Evolutionary conservation across 2,888 invertebrate species (phyloP).

Genomic region (Nysson spinosus): DNA sequence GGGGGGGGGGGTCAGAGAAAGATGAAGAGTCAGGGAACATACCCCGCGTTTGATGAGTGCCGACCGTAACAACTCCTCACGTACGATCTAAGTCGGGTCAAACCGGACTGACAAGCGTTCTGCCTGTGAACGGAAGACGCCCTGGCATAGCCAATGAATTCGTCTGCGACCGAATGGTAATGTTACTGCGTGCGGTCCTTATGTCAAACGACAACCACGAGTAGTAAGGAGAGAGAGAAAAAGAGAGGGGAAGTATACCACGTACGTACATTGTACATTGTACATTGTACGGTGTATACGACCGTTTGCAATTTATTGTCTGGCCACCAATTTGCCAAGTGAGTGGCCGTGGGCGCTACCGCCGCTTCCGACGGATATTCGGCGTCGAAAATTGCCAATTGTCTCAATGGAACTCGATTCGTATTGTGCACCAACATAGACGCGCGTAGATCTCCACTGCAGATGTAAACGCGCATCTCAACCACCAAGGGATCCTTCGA

Average conservation of each 20-base stretch:
- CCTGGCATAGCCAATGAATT: constrained; percentile 71
- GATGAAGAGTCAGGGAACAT: constrained; percentile 11
- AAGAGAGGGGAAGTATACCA: constrained; percentile 12
- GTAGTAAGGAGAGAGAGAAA: too few relatives aligned
- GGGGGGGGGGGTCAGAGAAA: constrained; percentile 11
- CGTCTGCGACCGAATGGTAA: constrained; percentile 73
- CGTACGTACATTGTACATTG: constrained; percentile 23
- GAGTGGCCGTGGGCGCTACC: constrained; percentile 70
- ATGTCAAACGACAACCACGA: constrained; percentile 58
- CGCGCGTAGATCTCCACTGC: constrained; percentile 24
- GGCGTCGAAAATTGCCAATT: constrained; percentile 76
- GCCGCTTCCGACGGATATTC: constrained; percentile 74
- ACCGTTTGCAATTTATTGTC: constrained; percentile 74
- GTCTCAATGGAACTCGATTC: constrained; percentile 74
- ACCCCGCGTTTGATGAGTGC: constrained; percentile 54
- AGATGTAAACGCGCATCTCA: too few relatives aligned
- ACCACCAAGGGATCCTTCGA: constrained; percentile 42
- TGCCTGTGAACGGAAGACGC: constrained; percentile 75
- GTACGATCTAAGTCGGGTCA: constrained; percentile 62
- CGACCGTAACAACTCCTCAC: constrained; percentile 57
- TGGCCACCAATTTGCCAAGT: constrained; percentile 71
- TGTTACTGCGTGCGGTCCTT: constrained; percentile 74
- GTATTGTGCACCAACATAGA: constrained; percentile 61
- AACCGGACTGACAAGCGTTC: constrained; percentile 70
- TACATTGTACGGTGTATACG: constrained; percentile 30